A percentile compares a stretch with the other conserved stretches of the same genome.
Evolutionary conservation across 2,888 invertebrate genomes (phyloP).

Genomic region (Orthosia incerta): DNA sequence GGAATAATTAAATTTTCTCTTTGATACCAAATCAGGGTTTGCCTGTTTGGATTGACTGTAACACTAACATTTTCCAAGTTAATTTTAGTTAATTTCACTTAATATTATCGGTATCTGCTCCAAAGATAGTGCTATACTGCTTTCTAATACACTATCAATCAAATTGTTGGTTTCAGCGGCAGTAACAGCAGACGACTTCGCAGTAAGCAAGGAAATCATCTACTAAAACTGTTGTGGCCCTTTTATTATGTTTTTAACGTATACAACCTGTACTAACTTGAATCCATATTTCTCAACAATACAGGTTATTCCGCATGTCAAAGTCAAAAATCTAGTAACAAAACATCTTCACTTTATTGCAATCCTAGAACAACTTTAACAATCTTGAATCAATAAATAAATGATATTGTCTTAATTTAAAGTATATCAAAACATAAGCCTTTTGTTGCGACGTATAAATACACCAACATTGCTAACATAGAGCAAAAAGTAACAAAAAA

Average conservation of each 20-base stretch:
- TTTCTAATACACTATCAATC: background rate
- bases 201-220: background rate
- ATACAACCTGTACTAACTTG: background rate
- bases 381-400: no score
- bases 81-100: conserved; percentile 26
- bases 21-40: conserved; percentile 36
- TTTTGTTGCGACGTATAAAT: conserved; percentile 4
- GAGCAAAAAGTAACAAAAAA: conserved; percentile 65
- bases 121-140: background rate
- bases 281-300: background rate
- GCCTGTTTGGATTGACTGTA: conserved; percentile 49
- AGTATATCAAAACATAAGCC: background rate
- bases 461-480: conserved; percentile 24
- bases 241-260: background rate
- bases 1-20: conserved; percentile 55
- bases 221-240: background rate
- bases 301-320: background rate
- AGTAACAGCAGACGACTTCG: no score
- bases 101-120: no score
- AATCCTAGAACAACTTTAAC: background rate
- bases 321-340: background rate
- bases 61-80: conserved; percentile 49
- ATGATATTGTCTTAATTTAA: background rate
- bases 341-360: background rate
- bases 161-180: background rate